Evolutionary conservation across 2,797 vertebrate species (phyloP).

Genomic region (Zenarchopterus dispar): DNA sequence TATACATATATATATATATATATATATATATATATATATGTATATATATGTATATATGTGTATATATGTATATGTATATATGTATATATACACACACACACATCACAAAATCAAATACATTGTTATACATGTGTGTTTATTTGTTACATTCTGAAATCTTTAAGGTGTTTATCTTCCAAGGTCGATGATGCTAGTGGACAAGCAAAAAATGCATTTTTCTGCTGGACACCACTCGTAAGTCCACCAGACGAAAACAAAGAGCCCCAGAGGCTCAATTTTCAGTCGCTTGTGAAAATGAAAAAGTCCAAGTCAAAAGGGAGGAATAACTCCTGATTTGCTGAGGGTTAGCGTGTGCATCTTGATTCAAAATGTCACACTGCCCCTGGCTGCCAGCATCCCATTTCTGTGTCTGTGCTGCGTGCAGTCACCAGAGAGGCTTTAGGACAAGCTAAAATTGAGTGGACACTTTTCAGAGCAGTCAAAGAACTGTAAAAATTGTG

Average conservation of each 20-base stretch:
- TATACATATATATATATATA: no score
- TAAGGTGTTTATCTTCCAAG: constrained; percentile 22
- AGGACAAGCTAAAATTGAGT: constrained; percentile 32
- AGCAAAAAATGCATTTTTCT: constrained; percentile 6
- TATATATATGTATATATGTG: no score
- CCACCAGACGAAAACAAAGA: constrained; percentile 37
- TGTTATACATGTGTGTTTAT: constrained; percentile 4
- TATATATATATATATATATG: no score
- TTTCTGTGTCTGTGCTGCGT: constrained; percentile 36
- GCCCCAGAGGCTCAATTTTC: constrained; percentile 36
- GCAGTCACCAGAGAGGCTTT: constrained; percentile 35
- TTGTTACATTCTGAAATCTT: constrained; percentile 1
- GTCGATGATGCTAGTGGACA: constrained; percentile 21
- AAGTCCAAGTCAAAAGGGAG: constrained; percentile 38
- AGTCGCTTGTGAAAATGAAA: constrained; percentile 31
- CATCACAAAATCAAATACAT: neutral
- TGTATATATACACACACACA: neutral
- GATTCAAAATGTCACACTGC: constrained; percentile 52
- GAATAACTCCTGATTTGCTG: constrained; percentile 44
- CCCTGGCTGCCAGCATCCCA: constrained; percentile 40
- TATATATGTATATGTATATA: no score
- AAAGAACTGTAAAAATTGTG: constrained; percentile 41
- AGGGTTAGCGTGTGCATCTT: constrained; percentile 27
- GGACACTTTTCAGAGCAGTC: constrained; percentile 40
- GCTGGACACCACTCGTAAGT: constrained; percentile 5